These are phyloP conservation scores for Trogon surrucura DNA, from an alignment of 2,113 vertebrate species.

Conservation along the genomic window DNA sequence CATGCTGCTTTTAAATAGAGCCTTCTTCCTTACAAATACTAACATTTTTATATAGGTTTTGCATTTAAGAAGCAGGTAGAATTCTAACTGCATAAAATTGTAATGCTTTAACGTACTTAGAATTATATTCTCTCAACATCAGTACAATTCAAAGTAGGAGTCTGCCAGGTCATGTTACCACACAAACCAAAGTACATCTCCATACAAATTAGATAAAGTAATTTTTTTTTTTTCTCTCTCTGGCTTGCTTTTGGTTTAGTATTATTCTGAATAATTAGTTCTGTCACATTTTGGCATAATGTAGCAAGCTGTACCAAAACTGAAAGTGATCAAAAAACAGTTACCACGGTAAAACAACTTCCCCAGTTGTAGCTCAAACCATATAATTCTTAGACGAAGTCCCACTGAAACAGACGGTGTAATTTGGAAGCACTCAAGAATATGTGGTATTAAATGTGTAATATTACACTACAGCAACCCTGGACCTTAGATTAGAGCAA, in stretches of 20 bases:
- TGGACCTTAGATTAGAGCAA: background rate
- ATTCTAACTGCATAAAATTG: background rate
- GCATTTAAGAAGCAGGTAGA: background rate
- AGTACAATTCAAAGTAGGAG: background rate
- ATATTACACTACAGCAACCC: accelerated
- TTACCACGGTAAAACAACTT: background rate
- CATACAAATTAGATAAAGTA: background rate
- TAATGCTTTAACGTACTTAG: background rate
- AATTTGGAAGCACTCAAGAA: background rate
- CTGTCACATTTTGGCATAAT: conserved; percentile 3
- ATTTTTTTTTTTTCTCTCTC: background rate
- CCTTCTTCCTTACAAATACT: background rate
- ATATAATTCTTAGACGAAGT: accelerated
- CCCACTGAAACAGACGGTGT: background rate
- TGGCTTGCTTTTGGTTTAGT: background rate
- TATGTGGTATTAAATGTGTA: background rate
- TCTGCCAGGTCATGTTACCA: background rate
- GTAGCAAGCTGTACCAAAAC: background rate
- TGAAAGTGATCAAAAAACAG: background rate
- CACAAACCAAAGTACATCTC: background rate
- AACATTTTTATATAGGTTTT: background rate
- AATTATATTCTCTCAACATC: background rate
- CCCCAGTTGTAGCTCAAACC: background rate
- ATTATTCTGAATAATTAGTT: background rate
- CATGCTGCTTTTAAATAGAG: background rate